phyloP scores from a whole-genome alignment of 2,113 vertebrate genomes.

The Eurystomus gularis region DNA sequence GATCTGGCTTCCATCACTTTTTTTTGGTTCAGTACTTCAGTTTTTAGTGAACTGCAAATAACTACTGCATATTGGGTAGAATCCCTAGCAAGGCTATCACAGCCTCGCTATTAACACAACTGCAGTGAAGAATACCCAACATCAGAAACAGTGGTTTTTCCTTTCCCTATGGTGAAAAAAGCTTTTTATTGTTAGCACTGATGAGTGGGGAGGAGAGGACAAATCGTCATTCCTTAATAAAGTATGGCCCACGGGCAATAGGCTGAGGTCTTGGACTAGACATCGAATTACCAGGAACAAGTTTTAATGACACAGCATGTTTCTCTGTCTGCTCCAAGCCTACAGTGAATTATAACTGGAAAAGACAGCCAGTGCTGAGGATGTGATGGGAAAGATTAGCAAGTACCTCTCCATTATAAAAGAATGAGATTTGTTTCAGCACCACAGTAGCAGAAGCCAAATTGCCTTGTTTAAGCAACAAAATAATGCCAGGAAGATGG shows the following conservation, averaged over 20 bases:
- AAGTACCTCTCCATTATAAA: slow-evolving; percentile 34
- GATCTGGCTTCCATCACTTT: neutral
- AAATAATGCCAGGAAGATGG: slow-evolving; percentile 28
- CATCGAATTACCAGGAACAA: neutral
- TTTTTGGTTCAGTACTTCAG: neutral
- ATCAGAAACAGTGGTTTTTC: neutral
- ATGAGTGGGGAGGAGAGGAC: neutral
- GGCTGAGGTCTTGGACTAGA: neutral
- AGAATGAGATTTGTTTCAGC: slow-evolving; percentile 25
- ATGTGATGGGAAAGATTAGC: slow-evolving; percentile 18
- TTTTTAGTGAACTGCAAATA: neutral
- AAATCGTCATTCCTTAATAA: neutral
- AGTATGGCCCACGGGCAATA: neutral
- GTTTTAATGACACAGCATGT: neutral
- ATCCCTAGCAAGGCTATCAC: neutral
- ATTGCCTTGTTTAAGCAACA: slow-evolving; percentile 33
- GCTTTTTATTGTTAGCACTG: neutral
- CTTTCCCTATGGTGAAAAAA: neutral
- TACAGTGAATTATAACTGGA: slow-evolving; percentile 13
- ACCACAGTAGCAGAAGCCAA: slow-evolving; percentile 1
- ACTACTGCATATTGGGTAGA: neutral
- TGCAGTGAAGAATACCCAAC: neutral
- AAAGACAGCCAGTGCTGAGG: neutral
- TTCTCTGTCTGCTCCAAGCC: neutral
- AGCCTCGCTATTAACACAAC: neutral